A percentile compares a stretch with the other conserved stretches of the same genome.
These are phyloP conservation scores for Zaprionus ghesquierei DNA, from an alignment of 1,140 invertebrate species.

Conservation along the genomic window DNA sequence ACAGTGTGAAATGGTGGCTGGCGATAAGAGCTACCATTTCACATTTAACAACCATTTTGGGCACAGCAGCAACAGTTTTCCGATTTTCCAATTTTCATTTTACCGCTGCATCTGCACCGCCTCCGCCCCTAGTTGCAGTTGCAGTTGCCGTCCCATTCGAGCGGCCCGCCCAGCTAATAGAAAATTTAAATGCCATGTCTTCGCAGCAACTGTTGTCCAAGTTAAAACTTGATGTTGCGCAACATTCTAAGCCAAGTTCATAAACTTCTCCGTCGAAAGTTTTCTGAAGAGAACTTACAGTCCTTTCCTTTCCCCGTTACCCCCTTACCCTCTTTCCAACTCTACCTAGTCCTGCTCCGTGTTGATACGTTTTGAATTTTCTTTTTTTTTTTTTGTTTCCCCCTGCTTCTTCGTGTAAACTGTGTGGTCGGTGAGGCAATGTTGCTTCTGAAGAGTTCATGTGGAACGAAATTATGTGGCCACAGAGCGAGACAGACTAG, in stretches of 20 bases:
- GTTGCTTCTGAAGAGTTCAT: constrained; percentile 61
- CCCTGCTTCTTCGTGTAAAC: constrained; percentile 35
- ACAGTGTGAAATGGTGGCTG: constrained; percentile 47
- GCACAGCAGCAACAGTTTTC: background rate
- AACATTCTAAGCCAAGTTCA: constrained; percentile 65
- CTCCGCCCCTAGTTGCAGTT: constrained; percentile 6
- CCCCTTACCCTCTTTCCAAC: background rate
- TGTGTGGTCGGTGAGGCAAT: constrained; percentile 70
- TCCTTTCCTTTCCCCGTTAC: background rate
- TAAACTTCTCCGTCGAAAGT: constrained; percentile 62
- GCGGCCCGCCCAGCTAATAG: constrained; percentile 48
- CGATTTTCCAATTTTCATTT: background rate
- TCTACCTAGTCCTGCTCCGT: background rate
- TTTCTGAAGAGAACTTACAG: constrained; percentile 27
- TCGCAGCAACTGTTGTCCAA: constrained; percentile 59
- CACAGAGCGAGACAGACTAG: background rate
- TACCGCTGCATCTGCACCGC: constrained; percentile 9
- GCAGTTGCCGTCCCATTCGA: constrained; percentile 12
- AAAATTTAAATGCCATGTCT: constrained; percentile 61
- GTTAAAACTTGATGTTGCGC: constrained; percentile 53
- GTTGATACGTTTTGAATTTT: background rate
- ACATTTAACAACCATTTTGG: background rate
- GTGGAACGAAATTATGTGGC: constrained; percentile 64
- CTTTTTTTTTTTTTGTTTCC: constrained; percentile 5
- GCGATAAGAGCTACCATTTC: background rate